A percentile compares a stretch with the other conserved stretches of the same genome.
Evolutionary conservation across 2,797 vertebrate species (phyloP).

Genomic region (Hydrocynus forskahlii): DNA sequence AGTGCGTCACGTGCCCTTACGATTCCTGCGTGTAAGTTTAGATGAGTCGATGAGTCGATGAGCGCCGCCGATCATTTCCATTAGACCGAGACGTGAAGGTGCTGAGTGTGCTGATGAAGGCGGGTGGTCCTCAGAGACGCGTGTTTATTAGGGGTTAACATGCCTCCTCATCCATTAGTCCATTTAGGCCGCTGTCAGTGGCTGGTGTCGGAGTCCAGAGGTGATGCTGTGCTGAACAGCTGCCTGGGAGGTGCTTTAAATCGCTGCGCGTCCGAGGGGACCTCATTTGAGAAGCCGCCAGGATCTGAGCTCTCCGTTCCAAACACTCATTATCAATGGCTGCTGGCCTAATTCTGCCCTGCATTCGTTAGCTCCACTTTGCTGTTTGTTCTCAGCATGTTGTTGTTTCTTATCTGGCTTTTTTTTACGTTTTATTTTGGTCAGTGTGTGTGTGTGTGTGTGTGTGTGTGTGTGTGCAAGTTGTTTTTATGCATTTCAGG

Average conservation of each 20-base stretch:
- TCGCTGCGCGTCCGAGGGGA: conserved; percentile 42
- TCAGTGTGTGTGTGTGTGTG: not conserved
- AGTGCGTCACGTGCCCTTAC: too few relatives aligned
- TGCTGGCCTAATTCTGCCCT: conserved; percentile 55
- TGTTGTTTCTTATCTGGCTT: conserved; percentile 22
- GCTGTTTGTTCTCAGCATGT: conserved; percentile 45
- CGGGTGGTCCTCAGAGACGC: not conserved
- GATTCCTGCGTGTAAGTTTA: too few relatives aligned
- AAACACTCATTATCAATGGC: conserved; percentile 58
- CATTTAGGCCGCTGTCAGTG: conserved; percentile 26
- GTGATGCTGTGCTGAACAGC: conserved; percentile 30
- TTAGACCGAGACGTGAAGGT: not conserved
- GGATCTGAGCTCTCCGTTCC: conserved; percentile 45
- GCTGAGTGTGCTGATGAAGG: not conserved
- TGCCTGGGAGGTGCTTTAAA: conserved; percentile 51
- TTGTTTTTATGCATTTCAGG: not conserved
- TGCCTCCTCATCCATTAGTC: conserved; percentile 1
- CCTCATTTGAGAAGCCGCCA: conserved; percentile 54
- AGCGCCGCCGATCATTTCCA: not conserved
- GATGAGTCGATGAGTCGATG: too few relatives aligned
- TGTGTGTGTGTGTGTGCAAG: too few relatives aligned
- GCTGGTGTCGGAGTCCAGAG: conserved; percentile 8
- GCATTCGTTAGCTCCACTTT: conserved; percentile 48
- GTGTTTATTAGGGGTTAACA: not conserved
- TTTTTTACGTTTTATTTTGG: not conserved